Conservation (phyloP, 2,888 invertebrate genomes). For the Elmis aenea region DNA sequence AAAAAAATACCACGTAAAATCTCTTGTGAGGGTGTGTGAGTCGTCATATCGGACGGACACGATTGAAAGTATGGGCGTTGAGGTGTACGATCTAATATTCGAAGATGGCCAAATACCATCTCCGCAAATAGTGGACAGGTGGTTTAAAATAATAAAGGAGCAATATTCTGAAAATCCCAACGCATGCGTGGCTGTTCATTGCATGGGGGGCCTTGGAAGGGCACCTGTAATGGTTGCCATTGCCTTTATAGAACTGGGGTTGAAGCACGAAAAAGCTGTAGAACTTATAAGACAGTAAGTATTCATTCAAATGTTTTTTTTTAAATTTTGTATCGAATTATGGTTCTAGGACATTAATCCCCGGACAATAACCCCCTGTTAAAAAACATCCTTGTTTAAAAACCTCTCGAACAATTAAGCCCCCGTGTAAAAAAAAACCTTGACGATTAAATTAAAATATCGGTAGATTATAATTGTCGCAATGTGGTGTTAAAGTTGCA, state of each 20-base stretch:
- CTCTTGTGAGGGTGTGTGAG: too few species aligned
- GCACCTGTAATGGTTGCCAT: constrained; percentile 4
- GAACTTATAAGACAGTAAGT: constrained; percentile 2
- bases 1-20: too few species aligned
- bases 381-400: too few species aligned
- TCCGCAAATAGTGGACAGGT: neutral
- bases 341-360: too few species aligned
- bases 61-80: neutral
- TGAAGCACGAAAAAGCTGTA: constrained; percentile 1
- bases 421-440: too few species aligned
- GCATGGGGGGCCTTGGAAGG: constrained; percentile 1
- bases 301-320: neutral
- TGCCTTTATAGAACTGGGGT: constrained; percentile 1
- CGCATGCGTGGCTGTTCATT: constrained; percentile 1
- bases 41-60: too few species aligned
- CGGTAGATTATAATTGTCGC: too few species aligned
- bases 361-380: too few species aligned
- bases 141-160: neutral
- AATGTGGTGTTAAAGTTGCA: too few species aligned
- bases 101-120: constrained; percentile 1
- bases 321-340: too few species aligned
- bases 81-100: constrained; percentile 2
- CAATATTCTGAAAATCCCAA: neutral
- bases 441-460: too few species aligned
- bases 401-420: too few species aligned